These are phyloP conservation scores for Verasper variegatus DNA, from an alignment of 2,113 vertebrate species.

Conservation along the genomic window DNA sequence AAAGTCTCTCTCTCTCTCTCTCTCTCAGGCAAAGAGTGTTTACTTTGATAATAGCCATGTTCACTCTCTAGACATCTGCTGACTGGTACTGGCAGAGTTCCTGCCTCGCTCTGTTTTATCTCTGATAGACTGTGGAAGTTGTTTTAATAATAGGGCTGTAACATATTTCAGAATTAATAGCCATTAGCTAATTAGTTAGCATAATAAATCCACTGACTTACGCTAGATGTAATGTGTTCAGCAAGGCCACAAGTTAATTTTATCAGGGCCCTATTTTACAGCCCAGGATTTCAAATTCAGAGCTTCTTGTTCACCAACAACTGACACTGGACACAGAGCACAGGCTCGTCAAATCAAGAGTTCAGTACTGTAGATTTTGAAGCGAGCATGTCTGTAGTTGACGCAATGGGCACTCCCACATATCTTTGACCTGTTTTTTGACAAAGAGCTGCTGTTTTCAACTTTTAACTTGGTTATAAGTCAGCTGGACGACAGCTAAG, in stretches of 20 bases:
- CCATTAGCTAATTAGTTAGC: conserved; percentile 15
- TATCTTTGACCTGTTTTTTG: too few species aligned
- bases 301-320: conserved; percentile 9
- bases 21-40: conserved; percentile 35
- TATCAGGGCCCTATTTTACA: conserved; percentile 10
- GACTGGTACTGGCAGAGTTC: conserved; percentile 37
- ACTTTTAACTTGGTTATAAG: too few species aligned
- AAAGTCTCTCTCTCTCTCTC: conserved; percentile 9
- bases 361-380: too few species aligned
- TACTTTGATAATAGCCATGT: conserved; percentile 50
- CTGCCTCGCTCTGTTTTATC: conserved; percentile 12
- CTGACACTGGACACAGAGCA: too few species aligned
- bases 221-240: conserved; percentile 21
- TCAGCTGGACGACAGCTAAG: too few species aligned
- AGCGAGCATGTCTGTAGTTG: too few species aligned
- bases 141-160: conserved; percentile 45
- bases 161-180: conserved; percentile 47
- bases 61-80: conserved; percentile 43
- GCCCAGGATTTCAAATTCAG: conserved; percentile 7
- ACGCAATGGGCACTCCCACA: too few species aligned
- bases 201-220: conserved; percentile 31
- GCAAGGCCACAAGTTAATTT: conserved; percentile 30
- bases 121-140: conserved; percentile 38
- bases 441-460: too few species aligned
- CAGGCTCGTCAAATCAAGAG: too few species aligned